Evolutionary conservation across 1,140 invertebrate species (phyloP), one percentile per base, ranked within the genome.

Genomic region (Aphaenogaster floridana): DNA sequence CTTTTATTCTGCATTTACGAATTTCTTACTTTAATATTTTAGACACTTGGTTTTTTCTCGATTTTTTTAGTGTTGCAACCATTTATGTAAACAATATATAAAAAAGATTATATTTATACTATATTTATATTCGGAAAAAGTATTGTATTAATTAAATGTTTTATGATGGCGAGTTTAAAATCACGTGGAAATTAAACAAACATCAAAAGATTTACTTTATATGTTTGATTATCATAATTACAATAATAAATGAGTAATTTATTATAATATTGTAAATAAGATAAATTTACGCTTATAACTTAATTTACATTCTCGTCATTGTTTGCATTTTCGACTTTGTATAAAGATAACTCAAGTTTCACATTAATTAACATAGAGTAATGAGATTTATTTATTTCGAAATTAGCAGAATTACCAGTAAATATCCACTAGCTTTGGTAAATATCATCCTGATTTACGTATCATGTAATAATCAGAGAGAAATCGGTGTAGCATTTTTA

Each of bases 71-170:
- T 3, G 1, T 1, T 52, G 0, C 13, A n/a, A 34, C 11, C 34
- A 71, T 45, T 57, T 45, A 28, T 50, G 54, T n/a, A 81, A 71
- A 54, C 4, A 3, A 11, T n/a, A 15, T 54, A 57, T 15, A 21
- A n/a, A 39, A 15, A 76, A 28, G 11, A 21, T 28, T 28, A 28
- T 28, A 45, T 71, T 71, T 54, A 69, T 13, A 13, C 8, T 21
- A 34, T 36, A 74, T 74, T 50, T 84, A 50, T n/a, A 2, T 17
- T 36, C n/a, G 28, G 2, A 36, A 83, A 61, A 61, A 74, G 2
- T 28, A 59, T 4, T 45, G 11, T 6, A 74, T 13, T 84, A 84
- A 84, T 84, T 84, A 84, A 72, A 83, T 74, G 52, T 74, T 42
- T 74, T 57, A 61, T 39, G 15, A 11, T 21, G 34, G 39, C 8